These are phyloP conservation scores for Neodiprion pinetum DNA, from an alignment of 1,140 invertebrate genomes.

Conservation along the genomic window DNA sequence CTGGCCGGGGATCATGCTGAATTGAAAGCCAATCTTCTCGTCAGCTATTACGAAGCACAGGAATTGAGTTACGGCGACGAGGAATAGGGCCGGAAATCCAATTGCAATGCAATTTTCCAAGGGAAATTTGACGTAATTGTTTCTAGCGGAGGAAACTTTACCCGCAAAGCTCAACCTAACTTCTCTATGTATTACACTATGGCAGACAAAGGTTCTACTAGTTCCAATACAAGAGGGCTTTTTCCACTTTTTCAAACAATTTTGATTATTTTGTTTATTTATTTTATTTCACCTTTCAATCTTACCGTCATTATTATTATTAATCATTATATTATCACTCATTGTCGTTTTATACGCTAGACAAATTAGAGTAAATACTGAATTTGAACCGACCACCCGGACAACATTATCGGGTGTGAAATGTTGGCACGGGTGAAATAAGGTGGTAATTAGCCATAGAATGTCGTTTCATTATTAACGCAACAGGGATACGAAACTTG, in stretches of 20 bases:
- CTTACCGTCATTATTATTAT: too few species aligned
- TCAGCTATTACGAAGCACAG: conserved; percentile 3
- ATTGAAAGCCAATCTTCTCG: conserved; percentile 4
- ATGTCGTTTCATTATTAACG: neutral
- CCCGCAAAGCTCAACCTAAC: neutral
- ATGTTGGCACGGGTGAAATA: neutral
- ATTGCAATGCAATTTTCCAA: conserved; percentile 1
- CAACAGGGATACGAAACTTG: neutral
- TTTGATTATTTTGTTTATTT: too few species aligned
- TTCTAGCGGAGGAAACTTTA: neutral
- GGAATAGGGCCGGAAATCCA: neutral
- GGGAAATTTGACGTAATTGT: conserved; percentile 5
- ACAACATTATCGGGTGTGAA: neutral
- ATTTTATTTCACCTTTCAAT: too few species aligned
- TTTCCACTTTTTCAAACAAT: too few species aligned
- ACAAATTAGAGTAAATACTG: too few species aligned
- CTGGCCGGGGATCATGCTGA: neutral
- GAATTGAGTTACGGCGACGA: neutral
- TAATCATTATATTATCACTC: too few species aligned
- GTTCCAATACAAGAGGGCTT: too few species aligned
- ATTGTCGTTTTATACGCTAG: too few species aligned
- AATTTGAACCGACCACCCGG: neutral
- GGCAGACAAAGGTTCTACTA: too few species aligned
- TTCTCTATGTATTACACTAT: too few species aligned
- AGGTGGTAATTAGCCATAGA: neutral